Conservation (phyloP, 2,888 invertebrate genomes). For the Vannuccia rotundouncinata region DNA sequence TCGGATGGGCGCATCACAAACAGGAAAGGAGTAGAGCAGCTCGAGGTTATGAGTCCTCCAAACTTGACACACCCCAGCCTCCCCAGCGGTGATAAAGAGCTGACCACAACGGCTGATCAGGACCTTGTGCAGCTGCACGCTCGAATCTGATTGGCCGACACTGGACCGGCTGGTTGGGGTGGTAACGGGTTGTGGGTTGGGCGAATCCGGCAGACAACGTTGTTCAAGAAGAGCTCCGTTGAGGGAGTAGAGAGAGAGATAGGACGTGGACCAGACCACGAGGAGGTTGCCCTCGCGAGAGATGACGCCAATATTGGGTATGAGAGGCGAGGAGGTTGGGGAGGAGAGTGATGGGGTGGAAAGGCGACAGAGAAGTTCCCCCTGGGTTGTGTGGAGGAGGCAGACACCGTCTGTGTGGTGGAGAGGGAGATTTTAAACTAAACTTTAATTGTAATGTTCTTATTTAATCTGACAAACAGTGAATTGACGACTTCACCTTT, state of each 20-base stretch:
- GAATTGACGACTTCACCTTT: too few species aligned
- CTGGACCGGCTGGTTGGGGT: too few species aligned
- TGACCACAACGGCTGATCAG: constrained; percentile 92
- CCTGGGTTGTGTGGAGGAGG: constrained; percentile 92
- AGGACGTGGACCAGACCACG: constrained; percentile 80
- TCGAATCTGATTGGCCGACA: too few species aligned
- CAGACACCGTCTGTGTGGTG: constrained; percentile 76
- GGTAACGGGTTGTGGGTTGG: too few species aligned
- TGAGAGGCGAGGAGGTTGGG: constrained; percentile 66
- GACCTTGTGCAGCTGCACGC: constrained; percentile 43
- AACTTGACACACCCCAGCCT: constrained; percentile 92
- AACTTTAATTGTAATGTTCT: too few species aligned
- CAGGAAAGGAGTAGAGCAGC: constrained; percentile 92
- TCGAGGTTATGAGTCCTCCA: constrained; percentile 95
- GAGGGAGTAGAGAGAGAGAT: constrained; percentile 85
- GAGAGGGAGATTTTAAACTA: constrained; percentile 38
- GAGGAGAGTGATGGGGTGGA: constrained; percentile 67
- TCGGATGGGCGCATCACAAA: constrained; percentile 86
- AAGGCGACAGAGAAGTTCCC: constrained; percentile 84
- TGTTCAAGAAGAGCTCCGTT: constrained; percentile 75
- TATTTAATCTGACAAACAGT: too few species aligned
- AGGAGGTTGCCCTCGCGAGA: constrained; percentile 92
- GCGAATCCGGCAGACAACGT: background rate
- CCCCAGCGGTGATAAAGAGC: constrained; percentile 93
- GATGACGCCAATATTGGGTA: constrained; percentile 80